phyloP scores from a whole-genome alignment of 53 echinoderm and acorn worm species.

The Arbacia lixula region DNA sequence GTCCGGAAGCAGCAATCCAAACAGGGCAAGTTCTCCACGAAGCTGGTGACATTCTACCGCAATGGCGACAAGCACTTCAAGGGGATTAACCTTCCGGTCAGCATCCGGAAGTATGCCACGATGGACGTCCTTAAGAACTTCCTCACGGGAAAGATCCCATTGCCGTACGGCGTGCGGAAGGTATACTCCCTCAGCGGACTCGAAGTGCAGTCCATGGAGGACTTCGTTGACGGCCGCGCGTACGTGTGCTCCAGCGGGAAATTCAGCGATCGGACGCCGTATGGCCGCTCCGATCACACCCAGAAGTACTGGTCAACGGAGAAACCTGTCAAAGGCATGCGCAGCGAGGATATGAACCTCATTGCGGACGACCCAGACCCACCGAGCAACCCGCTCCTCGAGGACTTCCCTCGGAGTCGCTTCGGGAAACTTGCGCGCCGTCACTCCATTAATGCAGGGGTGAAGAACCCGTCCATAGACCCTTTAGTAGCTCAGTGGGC shows the following conservation, averaged over 20 bases:
- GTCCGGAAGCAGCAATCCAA: slow-evolving; percentile 9
- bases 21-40: slow-evolving; percentile 79
- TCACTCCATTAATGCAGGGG: slow-evolving; percentile 28
- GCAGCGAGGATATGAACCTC: slow-evolving; percentile 66
- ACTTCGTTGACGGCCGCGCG: slow-evolving; percentile 90
- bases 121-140: slow-evolving; percentile 87
- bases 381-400: background rate
- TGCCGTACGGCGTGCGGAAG: slow-evolving; percentile 90
- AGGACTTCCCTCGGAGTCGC: slow-evolving; percentile 35
- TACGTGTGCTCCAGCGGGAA: slow-evolving; percentile 97
- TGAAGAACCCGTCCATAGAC: slow-evolving; percentile 65
- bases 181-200: slow-evolving; percentile 78
- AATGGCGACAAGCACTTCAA: slow-evolving; percentile 98
- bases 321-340: slow-evolving; percentile 61
- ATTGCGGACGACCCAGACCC: slow-evolving; percentile 1
- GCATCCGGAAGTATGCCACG: slow-evolving; percentile 72
- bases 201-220: slow-evolving; percentile 63
- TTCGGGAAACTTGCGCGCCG: slow-evolving; percentile 46
- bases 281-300: slow-evolving; percentile 73
- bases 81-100: slow-evolving; percentile 83
- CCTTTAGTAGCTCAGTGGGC: slow-evolving; percentile 66
- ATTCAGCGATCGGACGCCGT: slow-evolving; percentile 74
- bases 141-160: slow-evolving; percentile 80
- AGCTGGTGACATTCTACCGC: slow-evolving; percentile 91
- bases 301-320: slow-evolving; percentile 76